Evolutionary conservation across 2,888 invertebrate genomes (phyloP).

Genomic region (Noctua janthe): DNA sequence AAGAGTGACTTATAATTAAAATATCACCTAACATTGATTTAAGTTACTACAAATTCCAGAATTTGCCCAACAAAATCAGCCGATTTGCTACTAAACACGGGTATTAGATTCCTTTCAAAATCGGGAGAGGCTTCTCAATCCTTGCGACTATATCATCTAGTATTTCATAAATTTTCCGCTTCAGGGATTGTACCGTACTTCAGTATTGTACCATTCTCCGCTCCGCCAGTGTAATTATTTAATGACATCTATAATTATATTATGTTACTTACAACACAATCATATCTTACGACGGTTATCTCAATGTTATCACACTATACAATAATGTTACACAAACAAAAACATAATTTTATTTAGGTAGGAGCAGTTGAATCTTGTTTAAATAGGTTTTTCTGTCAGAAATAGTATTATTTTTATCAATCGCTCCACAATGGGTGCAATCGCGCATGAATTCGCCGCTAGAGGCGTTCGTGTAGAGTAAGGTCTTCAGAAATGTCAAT

Average conservation of each 20-base stretch:
- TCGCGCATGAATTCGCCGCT: too few species aligned
- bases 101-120: background rate
- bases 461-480: too few species aligned
- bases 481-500: too few species aligned
- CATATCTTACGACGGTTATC: conserved; percentile 25
- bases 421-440: background rate
- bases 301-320: conserved; percentile 30
- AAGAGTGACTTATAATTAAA: background rate
- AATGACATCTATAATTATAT: conserved; percentile 1
- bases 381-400: background rate
- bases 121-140: background rate
- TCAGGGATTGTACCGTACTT: background rate
- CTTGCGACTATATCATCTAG: background rate
- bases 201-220: background rate
- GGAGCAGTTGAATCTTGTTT: background rate
- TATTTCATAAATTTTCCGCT: background rate
- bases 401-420: background rate
- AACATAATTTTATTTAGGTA: conserved; percentile 2
- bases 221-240: conserved; percentile 11
- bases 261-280: conserved; percentile 15
- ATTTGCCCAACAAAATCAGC: too few species aligned
- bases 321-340: background rate
- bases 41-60: too few species aligned
- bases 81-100: too few species aligned
- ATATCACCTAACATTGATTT: too few species aligned